Evolutionary conservation across 2,888 invertebrate genomes (phyloP).

Genomic region (Rhorus exstirpatorius): DNA sequence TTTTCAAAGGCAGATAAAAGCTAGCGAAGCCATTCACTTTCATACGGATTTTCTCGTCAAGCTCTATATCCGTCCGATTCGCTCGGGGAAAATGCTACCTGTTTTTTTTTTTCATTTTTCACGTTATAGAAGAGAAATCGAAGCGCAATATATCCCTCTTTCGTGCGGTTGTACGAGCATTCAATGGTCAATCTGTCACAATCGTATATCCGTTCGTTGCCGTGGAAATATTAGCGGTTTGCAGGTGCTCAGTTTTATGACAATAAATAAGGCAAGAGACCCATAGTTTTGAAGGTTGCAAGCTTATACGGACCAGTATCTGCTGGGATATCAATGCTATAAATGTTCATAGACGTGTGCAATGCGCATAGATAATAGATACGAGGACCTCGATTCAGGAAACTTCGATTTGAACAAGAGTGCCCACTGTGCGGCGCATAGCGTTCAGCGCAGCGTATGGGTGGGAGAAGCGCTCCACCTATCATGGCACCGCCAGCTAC

Average conservation of each 20-base stretch:
- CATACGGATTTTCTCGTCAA: conserved; percentile 32
- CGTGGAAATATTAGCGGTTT: conserved; percentile 17
- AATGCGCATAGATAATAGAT: too few relatives aligned
- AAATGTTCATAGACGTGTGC: too few relatives aligned
- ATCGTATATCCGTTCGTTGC: conserved; percentile 11
- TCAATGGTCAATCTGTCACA: conserved; percentile 8
- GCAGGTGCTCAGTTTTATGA: background rate
- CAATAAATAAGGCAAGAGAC: background rate
- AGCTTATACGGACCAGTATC: too few relatives aligned
- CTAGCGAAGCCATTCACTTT: conserved; percentile 23
- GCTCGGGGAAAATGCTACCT: conserved; percentile 23
- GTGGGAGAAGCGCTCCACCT: too few relatives aligned
- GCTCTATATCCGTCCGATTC: conserved; percentile 44
- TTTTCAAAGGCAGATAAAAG: conserved; percentile 14
- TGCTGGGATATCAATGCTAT: too few relatives aligned
- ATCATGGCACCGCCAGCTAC: too few relatives aligned
- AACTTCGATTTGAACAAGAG: too few relatives aligned
- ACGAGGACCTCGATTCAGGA: too few relatives aligned
- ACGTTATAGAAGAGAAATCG: conserved; percentile 6
- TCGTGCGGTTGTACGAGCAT: background rate
- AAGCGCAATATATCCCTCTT: background rate
- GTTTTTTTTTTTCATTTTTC: conserved; percentile 12
- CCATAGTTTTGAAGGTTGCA: background rate
- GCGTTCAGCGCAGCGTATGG: too few relatives aligned
- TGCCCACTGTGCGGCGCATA: too few relatives aligned